A percentile compares a stretch with the other conserved stretches of the same genome.
Evolutionary conservation across 2,113 vertebrate species (phyloP).

Genomic region (Tragelaphus buxtoni): DNA sequence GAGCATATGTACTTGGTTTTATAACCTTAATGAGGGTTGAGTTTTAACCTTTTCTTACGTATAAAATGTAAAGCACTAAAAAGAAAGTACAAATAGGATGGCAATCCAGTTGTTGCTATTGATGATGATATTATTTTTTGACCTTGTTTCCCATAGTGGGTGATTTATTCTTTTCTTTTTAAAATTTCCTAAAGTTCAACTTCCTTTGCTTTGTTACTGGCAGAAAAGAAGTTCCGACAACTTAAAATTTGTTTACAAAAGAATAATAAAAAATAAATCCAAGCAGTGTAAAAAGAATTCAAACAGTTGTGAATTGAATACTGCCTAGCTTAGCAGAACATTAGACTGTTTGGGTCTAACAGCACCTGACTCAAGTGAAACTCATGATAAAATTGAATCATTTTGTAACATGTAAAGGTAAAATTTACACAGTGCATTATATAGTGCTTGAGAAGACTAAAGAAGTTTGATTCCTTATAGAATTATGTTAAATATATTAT

Average conservation of each 20-base stretch:
- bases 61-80: conserved; percentile 5
- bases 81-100: neutral
- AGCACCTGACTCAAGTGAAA: neutral
- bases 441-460: neutral
- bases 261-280: conserved; percentile 24
- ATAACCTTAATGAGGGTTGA: neutral
- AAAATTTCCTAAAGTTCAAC: neutral
- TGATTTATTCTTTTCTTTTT: neutral
- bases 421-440: neutral
- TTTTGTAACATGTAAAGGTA: conserved; percentile 10
- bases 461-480: neutral
- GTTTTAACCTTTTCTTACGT: neutral
- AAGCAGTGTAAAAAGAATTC: conserved; percentile 23
- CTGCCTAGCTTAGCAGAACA: neutral
- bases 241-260: conserved; percentile 3
- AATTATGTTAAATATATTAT: neutral
- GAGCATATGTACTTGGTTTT: conserved; percentile 52
- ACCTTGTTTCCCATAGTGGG: neutral
- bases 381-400: neutral
- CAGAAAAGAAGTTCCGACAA: conserved; percentile 5
- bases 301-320: conserved; percentile 22
- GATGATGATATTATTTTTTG: neutral
- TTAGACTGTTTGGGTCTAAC: neutral
- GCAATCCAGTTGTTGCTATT: neutral
- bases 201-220: conserved; percentile 15